Conservation (phyloP, 2,888 invertebrate genomes). For the Meganola albula region DNA sequence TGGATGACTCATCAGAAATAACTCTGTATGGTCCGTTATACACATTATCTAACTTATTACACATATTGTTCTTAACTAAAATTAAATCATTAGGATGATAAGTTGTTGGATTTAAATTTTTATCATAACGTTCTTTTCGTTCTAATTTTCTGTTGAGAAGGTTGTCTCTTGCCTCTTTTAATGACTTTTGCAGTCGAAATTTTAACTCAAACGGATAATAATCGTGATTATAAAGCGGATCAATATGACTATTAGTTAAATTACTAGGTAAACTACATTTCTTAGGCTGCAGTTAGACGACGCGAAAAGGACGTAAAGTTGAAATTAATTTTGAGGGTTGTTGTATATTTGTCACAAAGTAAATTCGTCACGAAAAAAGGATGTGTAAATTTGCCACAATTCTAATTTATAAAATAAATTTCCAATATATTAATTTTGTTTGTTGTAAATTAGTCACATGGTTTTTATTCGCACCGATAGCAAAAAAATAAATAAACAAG, state of each 20-base stretch:
- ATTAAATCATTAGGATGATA: slow-evolving; percentile 4
- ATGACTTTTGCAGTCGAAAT: slow-evolving; percentile 7
- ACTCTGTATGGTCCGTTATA: slow-evolving; percentile 10
- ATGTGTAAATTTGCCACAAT: too few species aligned
- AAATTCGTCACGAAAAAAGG: too few species aligned
- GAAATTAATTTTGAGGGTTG: too few species aligned
- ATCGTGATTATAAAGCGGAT: slow-evolving; percentile 10
- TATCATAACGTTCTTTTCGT: slow-evolving; percentile 3
- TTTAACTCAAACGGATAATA: slow-evolving; percentile 9
- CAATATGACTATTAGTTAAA: slow-evolving; percentile 5
- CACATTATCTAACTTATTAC: slow-evolving; percentile 8
- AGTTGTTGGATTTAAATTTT: slow-evolving; percentile 1
- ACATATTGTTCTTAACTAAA: slow-evolving; percentile 3
- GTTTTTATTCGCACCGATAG: too few species aligned
- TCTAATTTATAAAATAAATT: too few species aligned
- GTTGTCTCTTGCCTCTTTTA: slow-evolving; percentile 11
- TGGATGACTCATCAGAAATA: slow-evolving; percentile 9
- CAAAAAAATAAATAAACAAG: too few species aligned
- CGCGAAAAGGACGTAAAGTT: too few species aligned
- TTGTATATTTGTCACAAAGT: too few species aligned
- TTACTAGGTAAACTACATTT: slow-evolving; percentile 9
- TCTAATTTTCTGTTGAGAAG: slow-evolving; percentile 5
- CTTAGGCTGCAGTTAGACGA: too few species aligned
- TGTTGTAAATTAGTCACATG: too few species aligned
- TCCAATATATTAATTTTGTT: too few species aligned